Conservation (phyloP, 2,888 invertebrate genomes). For the Sipunculus nudus region DNA sequence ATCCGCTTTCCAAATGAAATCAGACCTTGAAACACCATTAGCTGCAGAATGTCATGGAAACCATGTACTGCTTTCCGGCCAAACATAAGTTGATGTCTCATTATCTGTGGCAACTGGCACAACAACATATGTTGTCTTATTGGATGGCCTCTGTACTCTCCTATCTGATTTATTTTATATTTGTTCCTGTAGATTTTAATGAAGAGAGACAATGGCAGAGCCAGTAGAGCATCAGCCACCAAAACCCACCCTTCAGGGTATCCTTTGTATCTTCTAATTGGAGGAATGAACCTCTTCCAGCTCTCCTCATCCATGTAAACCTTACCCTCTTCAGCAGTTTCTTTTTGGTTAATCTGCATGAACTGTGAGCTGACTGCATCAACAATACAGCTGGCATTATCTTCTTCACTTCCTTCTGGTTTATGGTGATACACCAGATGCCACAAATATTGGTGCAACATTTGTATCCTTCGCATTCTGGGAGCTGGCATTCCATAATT, state of each 20-base stretch:
- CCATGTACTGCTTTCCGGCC: too few relatives aligned
- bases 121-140: conserved; percentile 66
- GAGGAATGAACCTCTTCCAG: conserved; percentile 80
- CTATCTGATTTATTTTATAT: conserved; percentile 61
- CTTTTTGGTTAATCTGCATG: too few relatives aligned
- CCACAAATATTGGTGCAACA: conserved; percentile 76
- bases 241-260: conserved; percentile 77
- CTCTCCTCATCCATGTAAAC: conserved; percentile 65
- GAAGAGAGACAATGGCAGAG: conserved; percentile 78
- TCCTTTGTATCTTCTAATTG: conserved; percentile 72
- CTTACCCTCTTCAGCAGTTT: conserved; percentile 39
- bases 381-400: too few relatives aligned
- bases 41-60: too few relatives aligned
- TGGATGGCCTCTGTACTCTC: neutral
- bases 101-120: conserved; percentile 70
- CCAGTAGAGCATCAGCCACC: conserved; percentile 75
- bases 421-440: too few relatives aligned
- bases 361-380: too few relatives aligned
- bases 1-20: conserved; percentile 76
- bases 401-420: too few relatives aligned
- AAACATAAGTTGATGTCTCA: conserved; percentile 70
- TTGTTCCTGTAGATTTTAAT: conserved; percentile 74
- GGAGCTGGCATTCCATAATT: too few relatives aligned
- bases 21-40: too few relatives aligned
- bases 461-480: conserved; percentile 73